A percentile compares a stretch with the other conserved stretches of the same genome.
Conservation (phyloP, 2,113 vertebrate species). For the Pseudopipra pipra region DNA sequence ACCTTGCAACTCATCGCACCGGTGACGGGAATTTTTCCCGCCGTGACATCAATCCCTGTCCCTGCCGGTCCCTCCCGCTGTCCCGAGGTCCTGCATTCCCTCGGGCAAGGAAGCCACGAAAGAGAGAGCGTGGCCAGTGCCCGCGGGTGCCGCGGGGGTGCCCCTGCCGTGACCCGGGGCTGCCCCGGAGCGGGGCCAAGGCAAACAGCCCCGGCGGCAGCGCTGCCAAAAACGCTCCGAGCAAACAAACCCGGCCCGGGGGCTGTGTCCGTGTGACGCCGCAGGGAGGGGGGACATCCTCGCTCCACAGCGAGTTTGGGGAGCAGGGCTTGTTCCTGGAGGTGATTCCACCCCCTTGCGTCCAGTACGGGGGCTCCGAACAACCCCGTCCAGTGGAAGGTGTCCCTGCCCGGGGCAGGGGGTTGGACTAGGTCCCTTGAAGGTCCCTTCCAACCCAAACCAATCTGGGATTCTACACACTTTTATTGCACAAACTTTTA, state of each 20-base stretch:
- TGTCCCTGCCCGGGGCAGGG: not conserved
- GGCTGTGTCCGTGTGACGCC: fast-evolving
- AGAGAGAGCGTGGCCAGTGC: not conserved
- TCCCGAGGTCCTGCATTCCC: too few relatives aligned
- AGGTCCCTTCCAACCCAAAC: not conserved
- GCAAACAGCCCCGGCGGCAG: not conserved
- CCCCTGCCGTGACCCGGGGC: not conserved
- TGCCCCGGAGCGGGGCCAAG: not conserved
- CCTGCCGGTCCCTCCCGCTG: not conserved
- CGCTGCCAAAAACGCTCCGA: not conserved
- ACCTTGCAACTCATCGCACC: not conserved
- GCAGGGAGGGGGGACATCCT: not conserved
- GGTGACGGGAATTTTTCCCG: fast-evolving
- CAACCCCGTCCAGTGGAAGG: fast-evolving
- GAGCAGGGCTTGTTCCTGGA: not conserved
- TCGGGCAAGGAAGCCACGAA: not conserved
- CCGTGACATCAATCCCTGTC: fast-evolving
- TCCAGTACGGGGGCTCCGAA: not conserved
- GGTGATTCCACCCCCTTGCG: too few relatives aligned
- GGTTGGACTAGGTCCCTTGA: not conserved
- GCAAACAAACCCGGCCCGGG: not conserved
- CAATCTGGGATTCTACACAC: not conserved
- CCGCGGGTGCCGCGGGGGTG: not conserved
- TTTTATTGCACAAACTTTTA: not conserved
- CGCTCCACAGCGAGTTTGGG: fast-evolving